Percentiles rank a stretch among this genome's conserved stretches.
phyloP scores from a whole-genome alignment of 37 sponge, comb jelly and placozoan genomes.

The Hexactinellida sp. region DNA sequence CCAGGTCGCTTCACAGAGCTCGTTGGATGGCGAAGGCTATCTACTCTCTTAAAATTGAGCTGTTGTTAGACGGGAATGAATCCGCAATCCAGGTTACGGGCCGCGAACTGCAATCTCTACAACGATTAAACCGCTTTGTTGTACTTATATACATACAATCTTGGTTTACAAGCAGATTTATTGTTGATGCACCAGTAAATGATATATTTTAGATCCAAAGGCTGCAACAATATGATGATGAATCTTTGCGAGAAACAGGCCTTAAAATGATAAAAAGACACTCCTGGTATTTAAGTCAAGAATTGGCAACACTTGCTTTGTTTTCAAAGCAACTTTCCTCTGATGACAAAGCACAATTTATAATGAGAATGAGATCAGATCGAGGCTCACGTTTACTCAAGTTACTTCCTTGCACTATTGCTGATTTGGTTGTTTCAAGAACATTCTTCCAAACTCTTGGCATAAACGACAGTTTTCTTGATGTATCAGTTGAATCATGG shows the following conservation, averaged over 20 bases:
- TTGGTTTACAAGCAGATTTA: background rate
- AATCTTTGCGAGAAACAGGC: background rate
- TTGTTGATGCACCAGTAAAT: background rate
- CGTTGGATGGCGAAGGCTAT: background rate
- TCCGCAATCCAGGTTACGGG: background rate
- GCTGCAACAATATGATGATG: background rate
- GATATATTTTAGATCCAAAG: background rate
- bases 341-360: background rate
- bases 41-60: background rate
- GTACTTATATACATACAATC: background rate
- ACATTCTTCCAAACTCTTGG: background rate
- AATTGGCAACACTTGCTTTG: background rate
- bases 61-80: background rate
- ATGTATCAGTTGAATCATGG: background rate
- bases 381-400: background rate
- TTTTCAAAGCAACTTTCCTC: background rate
- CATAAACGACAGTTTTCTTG: background rate
- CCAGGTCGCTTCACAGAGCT: background rate
- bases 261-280: background rate
- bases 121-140: background rate
- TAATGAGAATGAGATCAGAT: background rate
- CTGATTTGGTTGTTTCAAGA: background rate
- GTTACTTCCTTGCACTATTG: background rate
- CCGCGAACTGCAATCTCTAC: background rate
- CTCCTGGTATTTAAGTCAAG: background rate